Evolutionary conservation across 92 coral and sea anemone species (phyloP).

Genomic region (Paramuricea clavata): DNA sequence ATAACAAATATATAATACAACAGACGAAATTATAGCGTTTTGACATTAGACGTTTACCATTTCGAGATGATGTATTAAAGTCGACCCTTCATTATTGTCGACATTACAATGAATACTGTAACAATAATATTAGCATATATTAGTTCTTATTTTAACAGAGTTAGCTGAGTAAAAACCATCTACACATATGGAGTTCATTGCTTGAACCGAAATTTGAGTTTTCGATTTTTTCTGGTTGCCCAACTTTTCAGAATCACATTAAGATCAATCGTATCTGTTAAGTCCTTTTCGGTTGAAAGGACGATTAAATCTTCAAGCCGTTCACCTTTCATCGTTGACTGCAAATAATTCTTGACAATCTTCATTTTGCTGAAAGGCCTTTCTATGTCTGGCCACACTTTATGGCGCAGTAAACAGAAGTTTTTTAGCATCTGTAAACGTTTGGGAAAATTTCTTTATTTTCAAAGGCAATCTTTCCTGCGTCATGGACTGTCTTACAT

Average conservation of each 20-base stretch:
- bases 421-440: not conserved
- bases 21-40: not conserved
- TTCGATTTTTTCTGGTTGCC: no score
- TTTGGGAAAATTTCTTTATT: not conserved
- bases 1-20: no score
- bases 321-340: not conserved
- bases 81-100: no score
- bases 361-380: not conserved
- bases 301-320: conserved; percentile 15
- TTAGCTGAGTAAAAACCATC: not conserved
- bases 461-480: not conserved
- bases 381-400: not conserved
- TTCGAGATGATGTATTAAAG: no score
- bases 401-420: not conserved
- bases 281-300: no score
- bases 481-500: not conserved
- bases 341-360: no score
- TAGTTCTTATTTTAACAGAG: not conserved
- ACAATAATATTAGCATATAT: no score
- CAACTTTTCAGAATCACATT: no score
- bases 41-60: not conserved
- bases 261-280: no score
- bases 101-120: no score
- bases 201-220: no score
- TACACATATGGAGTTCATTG: not conserved